Percentiles rank a stretch among this genome's conserved stretches.
phyloP scores from a whole-genome alignment of 1,140 invertebrate genomes.

The Aphelenchoides avenae region DNA sequence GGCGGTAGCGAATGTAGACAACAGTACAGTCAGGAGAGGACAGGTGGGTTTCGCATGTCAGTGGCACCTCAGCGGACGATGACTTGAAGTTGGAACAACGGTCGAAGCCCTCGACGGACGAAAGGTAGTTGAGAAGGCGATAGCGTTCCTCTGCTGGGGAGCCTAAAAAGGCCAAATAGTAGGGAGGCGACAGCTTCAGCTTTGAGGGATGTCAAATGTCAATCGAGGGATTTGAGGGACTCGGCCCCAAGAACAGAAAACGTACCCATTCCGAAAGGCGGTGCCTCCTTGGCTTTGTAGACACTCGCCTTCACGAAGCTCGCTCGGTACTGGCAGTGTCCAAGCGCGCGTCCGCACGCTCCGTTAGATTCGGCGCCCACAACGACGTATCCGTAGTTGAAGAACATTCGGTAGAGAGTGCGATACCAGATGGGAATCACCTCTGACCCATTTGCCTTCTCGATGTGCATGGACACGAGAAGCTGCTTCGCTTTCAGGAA shows the following conservation, averaged over 20 bases:
- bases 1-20: neutral
- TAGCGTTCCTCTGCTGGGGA: constrained; percentile 2
- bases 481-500: neutral
- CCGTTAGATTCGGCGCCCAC: constrained; percentile 8
- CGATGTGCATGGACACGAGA: neutral
- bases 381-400: constrained; percentile 4
- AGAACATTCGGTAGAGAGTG: neutral
- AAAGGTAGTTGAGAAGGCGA: neutral
- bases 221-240: too few relatives aligned
- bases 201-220: neutral
- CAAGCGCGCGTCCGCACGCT: constrained; percentile 1
- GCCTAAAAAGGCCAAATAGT: neutral
- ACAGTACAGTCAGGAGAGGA: too few relatives aligned
- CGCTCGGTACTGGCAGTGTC: constrained; percentile 5
- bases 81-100: neutral
- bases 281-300: constrained; percentile 1
- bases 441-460: neutral
- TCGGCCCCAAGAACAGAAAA: too few relatives aligned
- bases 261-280: constrained; percentile 5
- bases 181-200: too few relatives aligned
- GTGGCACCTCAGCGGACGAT: neutral
- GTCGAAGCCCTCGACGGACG: too few relatives aligned
- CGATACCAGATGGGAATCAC: constrained; percentile 14
- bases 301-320: constrained; percentile 6
- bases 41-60: too few relatives aligned